Evolutionary conservation across 1,140 invertebrate species (phyloP), one percentile per base, ranked within the genome.

Genomic region (Hestina assimilis): DNA sequence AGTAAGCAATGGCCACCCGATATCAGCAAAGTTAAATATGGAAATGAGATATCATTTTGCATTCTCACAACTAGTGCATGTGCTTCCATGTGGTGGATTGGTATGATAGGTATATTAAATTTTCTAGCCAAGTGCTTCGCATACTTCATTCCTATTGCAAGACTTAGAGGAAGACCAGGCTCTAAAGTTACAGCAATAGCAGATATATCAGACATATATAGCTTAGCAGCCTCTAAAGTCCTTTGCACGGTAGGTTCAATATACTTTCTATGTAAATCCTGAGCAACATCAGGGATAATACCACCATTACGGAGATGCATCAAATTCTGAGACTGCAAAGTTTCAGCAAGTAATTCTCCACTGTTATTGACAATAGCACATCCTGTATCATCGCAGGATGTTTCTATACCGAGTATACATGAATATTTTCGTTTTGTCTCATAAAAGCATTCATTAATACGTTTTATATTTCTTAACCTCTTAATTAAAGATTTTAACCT

Each of bases 11-110:
- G 97, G 4, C 97, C 97, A 41, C 97, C 97, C 75, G 97, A 99
- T 59, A 97, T 93, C 1, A 99, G 87, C 8, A 99, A 82, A 8
- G 95, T 95, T 28, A 99, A 87, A 89, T 95, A 99, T 50, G 98
- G 98, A 90, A 97, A 99, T 43, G 93, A 79, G 38, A 99, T 90
- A 42, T 65, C 53, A 63, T 84, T 57, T 53, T 91, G 79, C 77
- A 98, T 94, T 81, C 97, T 90, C 6, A 91, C 93, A 24, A 94
- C 97, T 43, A 99, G 83, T 15, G 98, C 97, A 91, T 99, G 98
- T 3, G 98, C 98, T 91, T 99, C 93, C 98, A 99, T 99, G 66
- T 99, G 98, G 90, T 99, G 98, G 70, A 99, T 96, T 0, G 97
- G 97, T 75, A 99, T 97, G 56, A 99, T 90, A 1, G 97, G 97